Conservation (phyloP, 2,797 vertebrate species). For the Coluber constrictor region DNA sequence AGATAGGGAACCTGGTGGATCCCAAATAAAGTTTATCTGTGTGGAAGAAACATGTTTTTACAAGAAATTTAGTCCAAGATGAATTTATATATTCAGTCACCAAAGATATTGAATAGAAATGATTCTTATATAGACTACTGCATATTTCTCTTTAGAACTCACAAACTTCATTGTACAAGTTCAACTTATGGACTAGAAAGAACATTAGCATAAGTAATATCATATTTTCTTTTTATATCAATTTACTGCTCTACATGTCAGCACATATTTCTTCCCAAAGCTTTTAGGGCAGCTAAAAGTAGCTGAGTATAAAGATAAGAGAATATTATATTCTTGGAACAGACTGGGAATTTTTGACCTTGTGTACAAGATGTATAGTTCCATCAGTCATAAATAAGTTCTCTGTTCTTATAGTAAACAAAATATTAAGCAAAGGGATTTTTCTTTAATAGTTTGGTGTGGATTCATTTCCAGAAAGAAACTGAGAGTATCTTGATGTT, state of each 20-base stretch:
- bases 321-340: not conserved
- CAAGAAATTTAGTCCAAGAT: not conserved
- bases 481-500: too few relatives aligned
- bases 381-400: not conserved
- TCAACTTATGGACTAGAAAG: not conserved
- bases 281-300: conserved; percentile 11
- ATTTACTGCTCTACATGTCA: not conserved
- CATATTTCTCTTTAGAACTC: not conserved
- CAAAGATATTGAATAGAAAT: not conserved
- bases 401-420: not conserved
- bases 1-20: not conserved
- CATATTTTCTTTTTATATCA: not conserved
- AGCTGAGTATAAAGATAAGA: conserved; percentile 7
- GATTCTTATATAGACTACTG: not conserved
- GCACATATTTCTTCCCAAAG: not conserved
- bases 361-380: not conserved
- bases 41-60: not conserved
- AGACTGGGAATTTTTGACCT: conserved; percentile 3
- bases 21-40: not conserved
- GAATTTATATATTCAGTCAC: not conserved
- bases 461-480: not conserved
- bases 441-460: not conserved
- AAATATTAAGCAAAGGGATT: not conserved
- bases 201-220: not conserved
- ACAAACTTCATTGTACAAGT: not conserved